Percentiles rank a stretch among this genome's conserved stretches.
These are phyloP conservation scores for Philereme vetulata DNA, from an alignment of 2,888 invertebrate genomes.

Conservation along the genomic window DNA sequence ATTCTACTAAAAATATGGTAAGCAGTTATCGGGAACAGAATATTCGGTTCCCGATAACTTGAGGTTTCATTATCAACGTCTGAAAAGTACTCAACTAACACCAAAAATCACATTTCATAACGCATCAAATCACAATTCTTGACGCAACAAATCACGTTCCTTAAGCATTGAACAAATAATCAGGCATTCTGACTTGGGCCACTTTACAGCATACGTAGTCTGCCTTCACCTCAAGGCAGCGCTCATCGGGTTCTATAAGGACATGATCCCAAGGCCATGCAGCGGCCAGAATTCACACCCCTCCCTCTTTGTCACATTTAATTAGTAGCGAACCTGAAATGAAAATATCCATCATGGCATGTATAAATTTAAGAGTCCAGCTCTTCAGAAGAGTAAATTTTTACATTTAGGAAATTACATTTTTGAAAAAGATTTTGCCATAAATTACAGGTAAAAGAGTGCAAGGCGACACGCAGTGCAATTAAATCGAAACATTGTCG, in stretches of 20 bases:
- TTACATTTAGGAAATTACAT: too few relatives aligned
- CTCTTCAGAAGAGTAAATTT: too few relatives aligned
- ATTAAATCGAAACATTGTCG: too few relatives aligned
- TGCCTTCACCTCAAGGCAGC: conserved; percentile 39
- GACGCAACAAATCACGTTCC: conserved; percentile 5
- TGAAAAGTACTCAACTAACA: neutral
- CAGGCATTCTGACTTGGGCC: conserved; percentile 39
- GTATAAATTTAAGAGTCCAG: too few relatives aligned
- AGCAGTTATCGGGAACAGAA: neutral
- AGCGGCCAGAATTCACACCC: conserved; percentile 47
- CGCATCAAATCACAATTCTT: too few relatives aligned
- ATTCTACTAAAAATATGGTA: neutral
- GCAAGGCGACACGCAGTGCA: too few relatives aligned
- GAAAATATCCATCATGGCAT: too few relatives aligned
- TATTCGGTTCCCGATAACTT: neutral
- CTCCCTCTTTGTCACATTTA: conserved; percentile 39
- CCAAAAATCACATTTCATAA: neutral
- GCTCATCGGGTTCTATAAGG: conserved; percentile 32
- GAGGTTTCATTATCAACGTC: neutral
- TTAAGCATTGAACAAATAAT: conserved; percentile 41
- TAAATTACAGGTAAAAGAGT: too few relatives aligned
- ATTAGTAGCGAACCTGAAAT: conserved; percentile 19
- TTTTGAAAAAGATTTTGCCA: too few relatives aligned
- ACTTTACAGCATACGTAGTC: conserved; percentile 51
- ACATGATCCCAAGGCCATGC: conserved; percentile 48